phyloP scores from a whole-genome alignment of 2,113 vertebrate species.

The Nettapus auritus region DNA sequence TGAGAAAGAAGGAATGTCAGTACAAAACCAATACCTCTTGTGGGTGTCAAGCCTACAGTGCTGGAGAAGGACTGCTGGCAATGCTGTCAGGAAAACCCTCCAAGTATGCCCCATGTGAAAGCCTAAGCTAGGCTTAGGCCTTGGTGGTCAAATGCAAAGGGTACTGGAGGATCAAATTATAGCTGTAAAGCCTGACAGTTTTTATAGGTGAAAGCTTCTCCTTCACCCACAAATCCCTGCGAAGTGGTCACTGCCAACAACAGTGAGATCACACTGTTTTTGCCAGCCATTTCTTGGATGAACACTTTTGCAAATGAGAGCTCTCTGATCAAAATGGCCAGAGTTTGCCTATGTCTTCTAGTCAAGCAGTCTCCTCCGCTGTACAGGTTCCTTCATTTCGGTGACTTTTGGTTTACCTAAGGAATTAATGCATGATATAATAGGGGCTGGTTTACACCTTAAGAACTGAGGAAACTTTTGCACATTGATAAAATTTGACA shows the following conservation, averaged over 20 bases:
- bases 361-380: neutral
- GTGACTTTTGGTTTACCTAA: conserved; percentile 36
- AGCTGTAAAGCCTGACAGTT: neutral
- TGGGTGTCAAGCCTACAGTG: neutral
- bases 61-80: neutral
- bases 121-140: neutral
- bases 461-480: conserved; percentile 41
- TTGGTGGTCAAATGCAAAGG: neutral
- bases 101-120: neutral
- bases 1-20: neutral
- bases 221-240: neutral
- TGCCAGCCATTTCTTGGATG: neutral
- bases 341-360: neutral
- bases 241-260: neutral
- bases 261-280: neutral
- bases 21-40: neutral
- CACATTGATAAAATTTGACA: conserved; percentile 43
- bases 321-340: neutral
- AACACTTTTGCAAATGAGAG: neutral
- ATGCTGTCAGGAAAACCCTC: neutral
- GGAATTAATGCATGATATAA: conserved; percentile 31
- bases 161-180: neutral
- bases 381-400: neutral
- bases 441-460: conserved; percentile 31
- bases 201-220: conserved; percentile 25